Base-by-base conservation (phyloP, 1,140 invertebrate genomes). In the Steinernema khuongi region DNA sequence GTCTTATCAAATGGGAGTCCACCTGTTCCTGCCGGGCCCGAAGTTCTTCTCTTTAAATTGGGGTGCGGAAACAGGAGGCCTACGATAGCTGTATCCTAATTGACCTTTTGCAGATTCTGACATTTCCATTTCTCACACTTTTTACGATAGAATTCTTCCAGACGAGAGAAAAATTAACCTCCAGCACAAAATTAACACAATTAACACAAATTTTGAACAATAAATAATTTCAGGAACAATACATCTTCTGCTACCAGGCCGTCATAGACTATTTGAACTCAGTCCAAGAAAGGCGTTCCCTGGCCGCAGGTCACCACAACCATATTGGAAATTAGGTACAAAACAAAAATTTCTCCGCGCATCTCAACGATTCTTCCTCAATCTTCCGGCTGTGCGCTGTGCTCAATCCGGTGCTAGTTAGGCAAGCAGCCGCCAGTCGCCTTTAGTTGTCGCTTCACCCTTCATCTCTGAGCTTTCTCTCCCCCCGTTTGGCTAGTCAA, bases 231-330 rank as follows among this genome's bases (percentile, higher is more conserved):
- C 43, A 81, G 79, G 81, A 83, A 68, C 82, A 83, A 74, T 83
- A 83, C 71, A 66, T 67, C 4, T 83, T 85, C 77, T 79, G 78
- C 72, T 85, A 83, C 68, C 74, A 81, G 17, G 69, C 71, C 66
- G 70, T 81, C 32, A 70, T 70, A 50, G 81, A 83, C 44, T 83
- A 81, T 19, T 33, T 67, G 28, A 33, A 60, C 30, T 67, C 72
- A 29, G 26, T 41, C 31, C 66, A 41, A 36, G 32, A 30, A 68
- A 67, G 72, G 26, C 68, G 72, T 68, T 73, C 26, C 22, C 29
- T 73, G 32, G 69, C 67, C 66, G 41, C 19, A 33, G 68, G 30
- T 30, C 43, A 68, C 50, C 43, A 30, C 72, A 68, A 68, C 66
- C 72, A 73, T 68, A 68, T 68, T 68, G 17, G 26, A 67, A 31